Evolutionary conservation across 2,888 invertebrate species (phyloP).

Genomic region (Slavum lentiscoides): DNA sequence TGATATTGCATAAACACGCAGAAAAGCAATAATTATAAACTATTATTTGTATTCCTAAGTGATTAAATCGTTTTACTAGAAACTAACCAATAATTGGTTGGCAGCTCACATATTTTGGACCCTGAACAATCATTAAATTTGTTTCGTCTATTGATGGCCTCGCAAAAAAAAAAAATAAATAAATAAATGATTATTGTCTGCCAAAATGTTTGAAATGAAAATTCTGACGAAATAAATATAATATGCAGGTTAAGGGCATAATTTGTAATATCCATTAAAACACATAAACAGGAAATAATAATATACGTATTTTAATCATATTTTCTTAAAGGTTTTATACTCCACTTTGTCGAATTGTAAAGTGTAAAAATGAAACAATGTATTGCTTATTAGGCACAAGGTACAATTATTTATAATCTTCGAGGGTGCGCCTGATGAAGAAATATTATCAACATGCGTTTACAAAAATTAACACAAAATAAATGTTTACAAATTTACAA

Average conservation of each 20-base stretch:
- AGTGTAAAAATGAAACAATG: no score
- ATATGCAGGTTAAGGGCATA: constrained; percentile 19
- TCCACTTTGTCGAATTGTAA: background rate
- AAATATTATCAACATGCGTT: no score
- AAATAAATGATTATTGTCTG: constrained; percentile 8
- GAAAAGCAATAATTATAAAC: no score
- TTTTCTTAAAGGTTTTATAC: background rate
- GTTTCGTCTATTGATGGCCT: constrained; percentile 1
- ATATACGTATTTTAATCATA: background rate
- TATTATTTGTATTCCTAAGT: background rate
- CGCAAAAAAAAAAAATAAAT: background rate
- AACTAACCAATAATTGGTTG: constrained; percentile 29
- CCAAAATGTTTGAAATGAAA: constrained; percentile 11
- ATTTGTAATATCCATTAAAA: background rate
- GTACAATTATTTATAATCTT: no score
- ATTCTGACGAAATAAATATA: constrained; percentile 15
- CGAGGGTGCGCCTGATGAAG: no score
- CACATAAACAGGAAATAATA: background rate
- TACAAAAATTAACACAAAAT: no score
- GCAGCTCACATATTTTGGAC: constrained; percentile 25
- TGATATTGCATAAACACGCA: no score
- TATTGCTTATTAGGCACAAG: no score
- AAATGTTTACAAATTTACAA: no score
- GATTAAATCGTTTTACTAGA: constrained; percentile 11
- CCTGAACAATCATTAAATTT: constrained; percentile 20